Percentiles rank a stretch among this genome's conserved stretches.
phyloP scores from a whole-genome alignment of 2,888 invertebrate genomes.

The Drosophila fungiperda region DNA sequence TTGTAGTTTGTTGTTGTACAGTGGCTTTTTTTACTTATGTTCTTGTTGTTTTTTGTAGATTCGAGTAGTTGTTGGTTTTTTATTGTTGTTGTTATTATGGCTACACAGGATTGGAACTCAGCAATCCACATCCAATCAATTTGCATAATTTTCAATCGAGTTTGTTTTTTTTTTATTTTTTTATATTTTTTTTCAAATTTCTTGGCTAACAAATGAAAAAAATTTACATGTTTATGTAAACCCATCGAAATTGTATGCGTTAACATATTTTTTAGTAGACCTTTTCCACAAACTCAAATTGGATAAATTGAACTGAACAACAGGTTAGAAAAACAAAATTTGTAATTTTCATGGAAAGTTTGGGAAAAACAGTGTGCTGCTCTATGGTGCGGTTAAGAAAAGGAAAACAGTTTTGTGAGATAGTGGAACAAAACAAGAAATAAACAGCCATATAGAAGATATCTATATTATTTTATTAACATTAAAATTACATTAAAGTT shows the following conservation, averaged over 20 bases:
- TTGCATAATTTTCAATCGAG: slow-evolving; percentile 44
- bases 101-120: slow-evolving; percentile 54
- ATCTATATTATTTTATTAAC: background rate
- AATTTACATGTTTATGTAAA: slow-evolving; percentile 24
- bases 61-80: slow-evolving; percentile 49
- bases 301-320: slow-evolving; percentile 21
- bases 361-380: slow-evolving; percentile 23
- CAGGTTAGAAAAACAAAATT: slow-evolving; percentile 20
- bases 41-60: slow-evolving; percentile 35
- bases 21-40: slow-evolving; percentile 40
- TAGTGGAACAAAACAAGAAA: background rate
- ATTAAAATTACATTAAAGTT: background rate
- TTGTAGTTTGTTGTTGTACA: slow-evolving; percentile 56
- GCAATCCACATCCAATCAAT: slow-evolving; percentile 61
- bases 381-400: slow-evolving; percentile 26
- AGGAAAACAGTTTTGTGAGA: slow-evolving; percentile 11
- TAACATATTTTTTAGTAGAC: slow-evolving; percentile 9
- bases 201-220: slow-evolving; percentile 28
- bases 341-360: slow-evolving; percentile 27
- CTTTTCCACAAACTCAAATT: slow-evolving; percentile 35
- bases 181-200: background rate
- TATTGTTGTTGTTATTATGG: slow-evolving; percentile 42
- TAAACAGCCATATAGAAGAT: slow-evolving; percentile 1
- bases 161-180: slow-evolving; percentile 22
- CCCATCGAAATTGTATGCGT: slow-evolving; percentile 34